These are phyloP conservation scores for Connochaetes taurinus DNA, from an alignment of 2,113 vertebrate species.

Conservation along the genomic window DNA sequence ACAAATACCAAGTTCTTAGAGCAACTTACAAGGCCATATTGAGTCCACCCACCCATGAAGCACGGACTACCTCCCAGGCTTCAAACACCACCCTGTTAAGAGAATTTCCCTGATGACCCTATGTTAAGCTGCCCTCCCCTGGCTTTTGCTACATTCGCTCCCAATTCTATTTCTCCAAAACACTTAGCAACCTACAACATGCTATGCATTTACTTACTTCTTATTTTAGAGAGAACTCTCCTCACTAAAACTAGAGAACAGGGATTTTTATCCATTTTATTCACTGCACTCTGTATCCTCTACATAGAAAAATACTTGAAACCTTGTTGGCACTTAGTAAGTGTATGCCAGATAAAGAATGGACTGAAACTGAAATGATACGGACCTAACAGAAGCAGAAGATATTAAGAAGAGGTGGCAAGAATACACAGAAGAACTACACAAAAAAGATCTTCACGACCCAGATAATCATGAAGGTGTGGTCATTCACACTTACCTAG, in stretches of 20 bases:
- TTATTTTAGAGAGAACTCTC: not conserved
- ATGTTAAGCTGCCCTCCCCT: not conserved
- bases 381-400: not conserved
- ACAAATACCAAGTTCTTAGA: not conserved
- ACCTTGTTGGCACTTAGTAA: not conserved
- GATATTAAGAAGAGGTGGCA: not conserved
- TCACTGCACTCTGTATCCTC: not conserved
- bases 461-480: no score
- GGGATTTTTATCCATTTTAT: not conserved
- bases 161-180: not conserved
- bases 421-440: no score
- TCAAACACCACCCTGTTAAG: not conserved
- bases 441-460: no score
- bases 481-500: no score
- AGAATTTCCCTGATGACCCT: not conserved
- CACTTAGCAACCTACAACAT: not conserved
- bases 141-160: no score
- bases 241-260: not conserved
- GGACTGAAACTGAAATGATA: not conserved
- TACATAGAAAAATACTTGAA: not conserved
- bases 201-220: not conserved
- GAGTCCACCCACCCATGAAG: not conserved
- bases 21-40: not conserved
- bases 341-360: not conserved
- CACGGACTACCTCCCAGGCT: not conserved